Base-by-base conservation (phyloP, 2,797 vertebrate species). In the Stomatorhinus walkeri region DNA sequence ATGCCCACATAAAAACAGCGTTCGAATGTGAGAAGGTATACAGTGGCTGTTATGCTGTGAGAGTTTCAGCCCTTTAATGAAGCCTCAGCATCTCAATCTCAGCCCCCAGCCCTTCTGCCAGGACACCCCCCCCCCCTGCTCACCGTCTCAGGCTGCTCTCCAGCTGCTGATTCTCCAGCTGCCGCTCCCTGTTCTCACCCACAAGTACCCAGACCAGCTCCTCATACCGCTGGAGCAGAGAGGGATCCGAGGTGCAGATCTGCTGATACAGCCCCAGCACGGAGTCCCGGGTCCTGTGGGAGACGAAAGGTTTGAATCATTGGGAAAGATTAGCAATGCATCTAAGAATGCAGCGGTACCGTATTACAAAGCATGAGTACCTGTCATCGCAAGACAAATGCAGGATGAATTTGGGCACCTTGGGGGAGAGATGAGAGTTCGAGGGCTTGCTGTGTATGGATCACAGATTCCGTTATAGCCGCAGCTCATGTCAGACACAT, bases 91-190 rank as follows among this genome's bases (percentile, higher is more conserved):
- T 43, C 16, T 7, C 64, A 16, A 36, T 36, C 64, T 72, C 64
- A 2, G 64, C 28, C 64, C 64, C 64, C 64, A 32, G 28, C 72
- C 36, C 72, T 1, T 3, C 36, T 19, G 28, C 36, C 36, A 8
- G 14, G 32, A 43, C 32, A n/a, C 5, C 14, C 7, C 16, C 36
- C 1, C 36, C 36, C 3, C 1, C 36, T 8, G 24, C 93, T 92
- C 90, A 96, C 96, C 95, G 92, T 90, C 94, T 95, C 10, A 96
- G 92, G 88, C 91, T 93, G 56, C 90, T 94, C 90, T 96, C 95
- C 89, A 96, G 91, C 87, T 95, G 95, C 6, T 95, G 93, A 49
- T 91, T 94, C 91, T 96, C 93, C 6, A 94, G 90, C 46, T 90
- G 90, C 91, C 93, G 94, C 85, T 95, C 95, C 91, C 92, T 92